A percentile compares a stretch with the other conserved stretches of the same genome.
phyloP scores from a whole-genome alignment of 2,113 vertebrate species.

The Heterotis niloticus region DNA sequence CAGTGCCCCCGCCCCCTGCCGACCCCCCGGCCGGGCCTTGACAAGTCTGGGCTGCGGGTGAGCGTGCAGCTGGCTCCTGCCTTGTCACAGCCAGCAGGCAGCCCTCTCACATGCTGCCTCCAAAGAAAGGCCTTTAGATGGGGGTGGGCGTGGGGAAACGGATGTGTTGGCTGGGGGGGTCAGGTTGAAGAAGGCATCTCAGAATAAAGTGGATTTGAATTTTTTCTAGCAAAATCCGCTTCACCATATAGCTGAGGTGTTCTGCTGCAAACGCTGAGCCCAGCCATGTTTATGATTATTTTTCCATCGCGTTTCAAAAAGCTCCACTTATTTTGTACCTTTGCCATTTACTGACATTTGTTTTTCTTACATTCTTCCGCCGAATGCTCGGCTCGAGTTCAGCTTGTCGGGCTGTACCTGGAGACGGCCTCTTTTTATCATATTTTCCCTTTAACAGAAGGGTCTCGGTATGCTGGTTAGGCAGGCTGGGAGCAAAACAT shows the following conservation, averaged over 20 bases:
- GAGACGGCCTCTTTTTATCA: constrained; percentile 17
- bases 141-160: constrained; percentile 3
- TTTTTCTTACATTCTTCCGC: constrained; percentile 12
- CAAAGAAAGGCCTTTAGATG: constrained; percentile 13
- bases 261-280: neutral
- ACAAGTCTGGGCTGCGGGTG: constrained; percentile 18
- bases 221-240: neutral
- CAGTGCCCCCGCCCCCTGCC: constrained; percentile 16
- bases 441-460: constrained; percentile 15
- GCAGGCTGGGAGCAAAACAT: constrained; percentile 29
- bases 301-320: neutral
- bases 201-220: constrained; percentile 19
- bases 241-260: neutral
- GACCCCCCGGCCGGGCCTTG: constrained; percentile 25
- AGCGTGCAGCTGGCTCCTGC: constrained; percentile 27
- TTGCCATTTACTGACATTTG: constrained; percentile 16
- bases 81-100: constrained; percentile 26
- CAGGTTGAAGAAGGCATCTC: constrained; percentile 21
- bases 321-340: neutral
- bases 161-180: neutral
- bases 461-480: constrained; percentile 24
- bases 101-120: constrained; percentile 16
- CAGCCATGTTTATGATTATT: neutral
- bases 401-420: constrained; percentile 42
- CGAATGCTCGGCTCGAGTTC: constrained; percentile 15